Percentiles rank a stretch among this genome's conserved stretches.
Conservation (phyloP, 2,888 invertebrate genomes). For the Horisme vitalbata region DNA sequence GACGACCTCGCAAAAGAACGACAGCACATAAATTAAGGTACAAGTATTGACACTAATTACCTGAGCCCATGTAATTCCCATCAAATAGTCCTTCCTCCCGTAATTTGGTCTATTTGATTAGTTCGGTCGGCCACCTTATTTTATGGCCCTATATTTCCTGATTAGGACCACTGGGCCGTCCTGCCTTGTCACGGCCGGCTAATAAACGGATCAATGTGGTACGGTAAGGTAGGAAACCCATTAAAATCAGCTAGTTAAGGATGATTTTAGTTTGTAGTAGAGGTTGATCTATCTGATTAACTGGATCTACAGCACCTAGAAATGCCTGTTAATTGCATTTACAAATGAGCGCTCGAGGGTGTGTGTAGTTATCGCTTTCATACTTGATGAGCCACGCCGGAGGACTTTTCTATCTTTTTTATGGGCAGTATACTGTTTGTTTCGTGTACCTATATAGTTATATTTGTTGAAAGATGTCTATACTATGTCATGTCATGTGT, state of each 20-base stretch:
- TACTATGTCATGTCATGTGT: no score
- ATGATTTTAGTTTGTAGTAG: not conserved
- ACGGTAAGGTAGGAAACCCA: constrained; percentile 25
- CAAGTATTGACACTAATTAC: constrained; percentile 34
- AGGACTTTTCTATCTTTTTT: no score
- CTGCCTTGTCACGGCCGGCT: constrained; percentile 37
- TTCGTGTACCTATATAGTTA: no score
- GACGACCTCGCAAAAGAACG: no score
- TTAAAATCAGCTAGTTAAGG: constrained; percentile 12
- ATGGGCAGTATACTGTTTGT: no score
- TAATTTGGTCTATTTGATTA: constrained; percentile 76
- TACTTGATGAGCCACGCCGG: no score
- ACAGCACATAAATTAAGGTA: not conserved
- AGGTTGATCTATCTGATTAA: no score
- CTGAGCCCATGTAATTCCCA: constrained; percentile 29
- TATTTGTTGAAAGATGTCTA: no score
- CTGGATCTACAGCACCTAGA: no score
- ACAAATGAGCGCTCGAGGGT: not conserved
- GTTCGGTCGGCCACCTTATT: constrained; percentile 62
- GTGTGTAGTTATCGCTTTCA: no score
- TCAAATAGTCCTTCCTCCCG: constrained; percentile 46
- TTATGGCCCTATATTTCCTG: constrained; percentile 80
- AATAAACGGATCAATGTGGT: constrained; percentile 34
- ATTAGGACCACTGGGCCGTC: constrained; percentile 63
- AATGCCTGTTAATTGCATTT: no score